Evolutionary conservation across 2,888 invertebrate genomes (phyloP), one percentile per base, ranked within the genome.

Genomic region (Byasa hedistus): DNA sequence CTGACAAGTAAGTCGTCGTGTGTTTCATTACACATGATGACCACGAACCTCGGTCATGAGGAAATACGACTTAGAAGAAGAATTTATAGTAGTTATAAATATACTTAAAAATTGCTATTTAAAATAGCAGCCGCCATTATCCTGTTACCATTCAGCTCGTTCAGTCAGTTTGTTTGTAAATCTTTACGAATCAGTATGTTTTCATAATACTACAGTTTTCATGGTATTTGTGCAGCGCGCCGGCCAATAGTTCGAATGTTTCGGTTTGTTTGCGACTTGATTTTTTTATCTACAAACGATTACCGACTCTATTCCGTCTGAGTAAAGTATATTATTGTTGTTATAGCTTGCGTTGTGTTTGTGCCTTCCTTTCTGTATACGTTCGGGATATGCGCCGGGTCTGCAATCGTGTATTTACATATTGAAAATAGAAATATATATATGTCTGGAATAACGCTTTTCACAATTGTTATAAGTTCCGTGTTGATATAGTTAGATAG

Each of bases 181-280:
- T 36, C 36, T 64, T 64, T 24, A 27, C 39, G 54, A n/a, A 52
- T 61, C n/a, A 17, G 5, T 58, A 39, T 66, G 61, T 66, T 66
- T 61, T 61, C 61, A 54, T 57, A 61, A 54, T 27, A 57, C 57
- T 66, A 44, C 61, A 52, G 61, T 66, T 61, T 66, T 61, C 61
- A 58, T 27, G 57, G 61, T 61, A 58, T 44, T 21, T 39, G 61
- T 61, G 36, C 56, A 48, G 27, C 24, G 61, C 23, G 23, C 19
- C 21, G 61, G 44, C 48, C 52, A 48, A n/a, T 44, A 44, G 65
- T 12, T 51, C 36, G 48, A 44, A 56, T 58, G 58, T 64, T 57
- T 51, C 52, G 57, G 57, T 24, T 58, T 52, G 57, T 57, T 63
- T 51, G 51, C 52, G 7, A 52, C 22, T 17, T 19, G 23, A 8